A percentile compares a stretch with the other conserved stretches of the same genome.
These are phyloP conservation scores for Imbricaverruca yamaguchii DNA, from an alignment of 2,888 invertebrate species.

Conservation along the genomic window DNA sequence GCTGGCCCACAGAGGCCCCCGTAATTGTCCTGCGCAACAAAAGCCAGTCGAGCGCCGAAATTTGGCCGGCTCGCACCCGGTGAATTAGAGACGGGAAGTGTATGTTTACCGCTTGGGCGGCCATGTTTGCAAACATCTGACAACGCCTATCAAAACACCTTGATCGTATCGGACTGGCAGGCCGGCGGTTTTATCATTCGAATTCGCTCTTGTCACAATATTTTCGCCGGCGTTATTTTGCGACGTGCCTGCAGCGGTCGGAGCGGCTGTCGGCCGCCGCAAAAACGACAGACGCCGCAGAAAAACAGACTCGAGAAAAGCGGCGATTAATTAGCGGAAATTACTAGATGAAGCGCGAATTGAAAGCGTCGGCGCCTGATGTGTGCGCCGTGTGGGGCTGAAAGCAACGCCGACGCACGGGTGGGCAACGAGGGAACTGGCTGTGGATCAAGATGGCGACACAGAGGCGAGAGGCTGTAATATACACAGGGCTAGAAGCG, in stretches of 20 bases:
- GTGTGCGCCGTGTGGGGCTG: no score
- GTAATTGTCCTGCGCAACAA: no score
- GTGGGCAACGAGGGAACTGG: no score
- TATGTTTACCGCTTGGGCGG: not conserved
- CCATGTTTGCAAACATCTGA: constrained; percentile 12
- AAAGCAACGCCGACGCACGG: no score
- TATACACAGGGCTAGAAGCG: no score
- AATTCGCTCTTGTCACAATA: constrained; percentile 7
- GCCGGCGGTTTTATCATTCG: constrained; percentile 10
- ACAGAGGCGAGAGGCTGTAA: no score
- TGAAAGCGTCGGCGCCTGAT: not conserved
- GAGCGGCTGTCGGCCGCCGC: not conserved
- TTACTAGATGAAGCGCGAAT: constrained; percentile 10
- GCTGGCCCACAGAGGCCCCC: no score
- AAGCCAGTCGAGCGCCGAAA: no score
- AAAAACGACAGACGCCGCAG: not conserved
- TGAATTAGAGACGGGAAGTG: not conserved
- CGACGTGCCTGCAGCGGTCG: not conserved
- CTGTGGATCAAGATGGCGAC: no score
- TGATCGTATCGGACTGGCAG: not conserved
- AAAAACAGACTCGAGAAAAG: not conserved
- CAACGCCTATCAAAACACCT: not conserved
- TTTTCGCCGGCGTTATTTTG: constrained; percentile 10
- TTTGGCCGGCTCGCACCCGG: no score
- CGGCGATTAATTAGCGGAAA: constrained; percentile 17